Evolutionary conservation across 2,888 invertebrate species (phyloP), one percentile per base, ranked within the genome.

Genomic region (Tethea ocularis): DNA sequence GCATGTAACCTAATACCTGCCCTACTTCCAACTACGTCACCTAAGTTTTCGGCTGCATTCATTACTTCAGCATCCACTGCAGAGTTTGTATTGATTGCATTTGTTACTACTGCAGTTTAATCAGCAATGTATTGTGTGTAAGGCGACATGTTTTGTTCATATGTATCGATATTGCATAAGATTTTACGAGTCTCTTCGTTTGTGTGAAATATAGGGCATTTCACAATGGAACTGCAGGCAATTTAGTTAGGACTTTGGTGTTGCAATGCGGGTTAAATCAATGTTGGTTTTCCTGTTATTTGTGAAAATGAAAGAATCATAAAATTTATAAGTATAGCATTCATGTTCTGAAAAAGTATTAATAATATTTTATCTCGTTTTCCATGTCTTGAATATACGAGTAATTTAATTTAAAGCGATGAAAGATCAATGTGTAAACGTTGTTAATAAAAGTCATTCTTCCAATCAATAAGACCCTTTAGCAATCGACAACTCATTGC

Each of bases 161-260:
- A 20, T 4, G 33, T 33, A 54, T 54, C 33, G 33, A 33, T 33
- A 29, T 57, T 59, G 58, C 57, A 57, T 64, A 60, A 60, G 52
- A 38, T 52, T n/a, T 56, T 57, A 13, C 58, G 63, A 61, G 57
- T 54, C 51, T 58, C 56, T 62, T 57, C 33, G 57, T 57, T 57
- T 51, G 51, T 56, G 53, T 72, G 71, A 68, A 80, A 83, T 81
- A 77, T 82, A 69, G 79, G 68, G 61, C 80, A 75, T 76, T 74
- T 71, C 75, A 72, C 69, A 72, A 75, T 71, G 66, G 66, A 66
- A 65, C 58, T 66, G 33, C 57, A 41, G 29, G 10, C 33, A 53
- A 62, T 54, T 22, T 41, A 54, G 55, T 57, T 58, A 51, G 38
- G 62, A 67, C 71, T 67, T 68, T 63, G 57, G 61, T 61, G 52